phyloP scores from a whole-genome alignment of 2,113 vertebrate species.

The Oreotrochilus melanogaster region DNA sequence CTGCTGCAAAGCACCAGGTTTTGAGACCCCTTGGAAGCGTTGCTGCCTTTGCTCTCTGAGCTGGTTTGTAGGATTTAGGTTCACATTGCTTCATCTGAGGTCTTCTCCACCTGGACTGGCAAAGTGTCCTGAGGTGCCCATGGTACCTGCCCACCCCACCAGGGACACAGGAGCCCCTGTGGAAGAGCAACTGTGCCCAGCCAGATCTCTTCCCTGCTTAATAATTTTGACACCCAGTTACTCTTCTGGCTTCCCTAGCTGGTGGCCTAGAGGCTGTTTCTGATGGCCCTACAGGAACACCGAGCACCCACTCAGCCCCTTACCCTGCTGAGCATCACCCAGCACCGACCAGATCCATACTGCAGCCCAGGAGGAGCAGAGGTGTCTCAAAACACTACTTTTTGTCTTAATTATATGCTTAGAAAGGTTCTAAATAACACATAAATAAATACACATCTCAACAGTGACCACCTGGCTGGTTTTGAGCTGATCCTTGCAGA shows the following conservation, averaged over 20 bases:
- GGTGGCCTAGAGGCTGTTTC: neutral
- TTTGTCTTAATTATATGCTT: neutral
- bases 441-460: neutral
- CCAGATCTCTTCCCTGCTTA: neutral
- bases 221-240: neutral
- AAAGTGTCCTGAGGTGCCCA: rapidly evolving
- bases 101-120: neutral
- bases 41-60: neutral
- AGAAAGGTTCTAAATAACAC: neutral
- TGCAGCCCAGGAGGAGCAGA: neutral
- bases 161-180: neutral
- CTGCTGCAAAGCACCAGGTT: neutral
- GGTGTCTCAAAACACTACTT: neutral
- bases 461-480: neutral
- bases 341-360: rapidly evolving
- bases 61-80: neutral
- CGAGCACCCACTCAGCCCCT: neutral
- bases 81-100: neutral
- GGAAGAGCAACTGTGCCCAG: rapidly evolving
- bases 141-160: rapidly evolving
- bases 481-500: neutral
- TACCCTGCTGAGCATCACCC: neutral
- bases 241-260: neutral
- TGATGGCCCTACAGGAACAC: neutral
- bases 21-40: neutral